Base-by-base conservation (phyloP, 2,888 invertebrate genomes). In the Villa cingulata region DNA sequence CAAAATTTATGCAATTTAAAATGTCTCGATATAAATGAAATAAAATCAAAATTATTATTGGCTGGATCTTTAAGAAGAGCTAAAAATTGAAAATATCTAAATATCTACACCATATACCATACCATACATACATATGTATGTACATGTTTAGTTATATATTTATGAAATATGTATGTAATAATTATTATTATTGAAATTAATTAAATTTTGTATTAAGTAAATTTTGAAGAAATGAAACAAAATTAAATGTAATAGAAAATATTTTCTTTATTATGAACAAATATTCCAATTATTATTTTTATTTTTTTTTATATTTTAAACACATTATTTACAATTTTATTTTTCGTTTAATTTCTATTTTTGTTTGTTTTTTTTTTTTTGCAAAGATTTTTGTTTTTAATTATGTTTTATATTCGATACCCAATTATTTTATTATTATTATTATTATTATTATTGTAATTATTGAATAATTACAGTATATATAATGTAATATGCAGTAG, bases 271-370 rank as follows among this genome's bases (percentile, higher is more conserved):
- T 32, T 32, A n/a, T 32, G 29, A 32, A 32, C 29, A 32, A 32
- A 32, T 32, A 32, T 32, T 32, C 6, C 29, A 32, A 32, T 32
- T 32, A 32, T 12, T 32, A 12, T 12, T 12, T 32, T 18, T 14
- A 38, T 16, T 46, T 42, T 18, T 18, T 14, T 45, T 23, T 46
- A 37, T 27, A 29, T 41, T 46, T 42, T 36, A 46, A 46, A 46
- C 46, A 46, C 37, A 42, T 46, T 46, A 46, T 46, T 46, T 46
- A 46, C 46, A 46, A 37, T 41, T 36, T 32, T 5, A 37, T 37
- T 10, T 37, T 18, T 17, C 17, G 10, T 10, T 37, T n/a, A n/a
- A n/a, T n/a, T n/a, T n/a, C n/a, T n/a, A n/a, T n/a, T n/a, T n/a
- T n/a, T n/a, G n/a, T n/a, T n/a, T n/a, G n/a, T 17, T 37, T 37